These are phyloP conservation scores for Mycetomoellerius zeteki DNA, from an alignment of 1,140 invertebrate species.

Conservation along the genomic window DNA sequence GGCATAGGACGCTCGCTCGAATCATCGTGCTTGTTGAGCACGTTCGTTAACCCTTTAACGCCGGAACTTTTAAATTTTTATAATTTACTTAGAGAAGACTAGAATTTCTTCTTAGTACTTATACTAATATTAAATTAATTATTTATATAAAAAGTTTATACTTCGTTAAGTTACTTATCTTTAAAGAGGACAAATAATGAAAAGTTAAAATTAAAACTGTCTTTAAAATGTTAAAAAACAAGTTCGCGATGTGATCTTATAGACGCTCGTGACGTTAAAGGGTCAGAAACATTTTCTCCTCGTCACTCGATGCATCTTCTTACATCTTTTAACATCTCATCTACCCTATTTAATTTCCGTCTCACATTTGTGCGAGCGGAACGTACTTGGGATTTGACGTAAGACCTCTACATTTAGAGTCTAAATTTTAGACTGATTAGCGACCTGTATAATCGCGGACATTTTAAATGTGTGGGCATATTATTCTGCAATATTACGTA, in stretches of 20 bases:
- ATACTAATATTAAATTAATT: not conserved
- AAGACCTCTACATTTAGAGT: constrained; percentile 30
- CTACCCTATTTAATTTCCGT: constrained; percentile 5
- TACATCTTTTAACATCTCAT: not conserved
- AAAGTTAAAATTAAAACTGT: not conserved
- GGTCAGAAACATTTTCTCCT: constrained; percentile 6
- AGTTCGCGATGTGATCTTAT: not conserved
- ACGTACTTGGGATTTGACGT: constrained; percentile 27
- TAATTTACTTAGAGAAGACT: not conserved
- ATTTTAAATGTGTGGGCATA: constrained; percentile 6
- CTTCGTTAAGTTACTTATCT: not conserved
- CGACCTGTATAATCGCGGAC: not conserved
- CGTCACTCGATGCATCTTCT: not conserved
- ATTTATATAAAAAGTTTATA: not conserved
- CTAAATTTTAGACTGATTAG: constrained; percentile 15
- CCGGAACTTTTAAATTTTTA: not conserved
- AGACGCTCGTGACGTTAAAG: not conserved
- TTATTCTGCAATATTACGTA: constrained; percentile 16
- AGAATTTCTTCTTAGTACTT: not conserved
- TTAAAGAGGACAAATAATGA: not conserved
- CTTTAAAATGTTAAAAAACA: not conserved
- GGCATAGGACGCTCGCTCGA: not conserved
- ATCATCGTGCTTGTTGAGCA: not conserved
- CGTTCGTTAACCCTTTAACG: constrained; percentile 16
- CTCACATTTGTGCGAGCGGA: constrained; percentile 8